Evolutionary conservation across 64 coral and sea anemone genomes (phyloP).

Genomic region (Orbicella faveolata): DNA sequence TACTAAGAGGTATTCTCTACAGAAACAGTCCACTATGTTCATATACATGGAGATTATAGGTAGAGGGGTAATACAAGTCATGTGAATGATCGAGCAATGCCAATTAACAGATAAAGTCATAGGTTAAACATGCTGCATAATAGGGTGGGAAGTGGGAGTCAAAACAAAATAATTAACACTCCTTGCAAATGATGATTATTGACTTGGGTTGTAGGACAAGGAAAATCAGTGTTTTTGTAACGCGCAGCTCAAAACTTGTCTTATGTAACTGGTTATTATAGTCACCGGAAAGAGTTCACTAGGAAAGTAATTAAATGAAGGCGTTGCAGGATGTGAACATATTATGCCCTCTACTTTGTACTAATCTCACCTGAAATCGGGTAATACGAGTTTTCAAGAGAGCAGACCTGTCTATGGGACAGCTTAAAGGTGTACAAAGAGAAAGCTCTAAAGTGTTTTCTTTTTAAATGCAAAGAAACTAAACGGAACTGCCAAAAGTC

Average conservation of each 20-base stretch:
- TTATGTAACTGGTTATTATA: background rate
- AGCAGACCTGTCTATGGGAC: background rate
- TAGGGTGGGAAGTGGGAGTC: background rate
- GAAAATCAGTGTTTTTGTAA: background rate
- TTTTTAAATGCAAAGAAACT: background rate
- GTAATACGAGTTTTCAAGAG: background rate
- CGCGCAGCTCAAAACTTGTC: background rate
- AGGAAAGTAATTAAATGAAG: constrained; percentile 1
- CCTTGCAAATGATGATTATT: background rate
- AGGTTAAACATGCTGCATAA: background rate
- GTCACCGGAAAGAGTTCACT: background rate
- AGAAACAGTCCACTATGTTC: background rate
- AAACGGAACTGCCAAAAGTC: background rate
- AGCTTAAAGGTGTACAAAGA: background rate
- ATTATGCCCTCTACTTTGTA: background rate
- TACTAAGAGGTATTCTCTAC: background rate
- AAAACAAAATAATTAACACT: background rate
- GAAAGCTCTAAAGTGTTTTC: background rate
- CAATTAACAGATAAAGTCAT: background rate
- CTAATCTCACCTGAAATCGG: background rate
- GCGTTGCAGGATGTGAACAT: constrained; percentile 11
- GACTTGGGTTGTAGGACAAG: background rate
- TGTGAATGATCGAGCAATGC: background rate
- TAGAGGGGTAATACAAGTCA: background rate
- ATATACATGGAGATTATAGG: background rate